Conservation (phyloP, 2,888 invertebrate species). For the Zhuqinia jingwanae region DNA sequence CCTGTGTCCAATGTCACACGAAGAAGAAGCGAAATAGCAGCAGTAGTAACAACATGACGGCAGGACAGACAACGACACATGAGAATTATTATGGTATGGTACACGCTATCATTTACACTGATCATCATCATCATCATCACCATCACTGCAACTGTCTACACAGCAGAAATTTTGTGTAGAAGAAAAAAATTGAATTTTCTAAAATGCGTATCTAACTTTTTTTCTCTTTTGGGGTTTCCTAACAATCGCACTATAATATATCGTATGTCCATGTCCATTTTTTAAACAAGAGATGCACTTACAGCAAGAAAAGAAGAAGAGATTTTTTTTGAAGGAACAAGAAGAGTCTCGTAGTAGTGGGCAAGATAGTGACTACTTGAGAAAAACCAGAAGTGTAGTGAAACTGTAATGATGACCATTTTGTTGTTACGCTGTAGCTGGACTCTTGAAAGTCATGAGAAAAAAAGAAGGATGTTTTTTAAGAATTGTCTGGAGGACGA, state of each 20-base stretch:
- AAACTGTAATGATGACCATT: not conserved
- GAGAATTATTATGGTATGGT: slow-evolving; percentile 5
- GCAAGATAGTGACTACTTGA: not conserved
- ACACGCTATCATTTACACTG: slow-evolving; percentile 13
- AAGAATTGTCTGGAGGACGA: not conserved
- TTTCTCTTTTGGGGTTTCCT: slow-evolving; percentile 9
- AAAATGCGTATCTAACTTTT: slow-evolving; percentile 22
- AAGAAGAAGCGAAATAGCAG: slow-evolving; percentile 23
- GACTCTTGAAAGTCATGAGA: not conserved
- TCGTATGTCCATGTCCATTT: not conserved
- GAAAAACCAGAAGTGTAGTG: no score
- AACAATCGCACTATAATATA: not conserved
- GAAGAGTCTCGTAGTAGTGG: no score
- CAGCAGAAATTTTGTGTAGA: not conserved
- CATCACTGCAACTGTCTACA: slow-evolving; percentile 18
- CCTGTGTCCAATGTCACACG: slow-evolving; percentile 59
- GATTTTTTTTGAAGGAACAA: not conserved
- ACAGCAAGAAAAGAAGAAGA: not conserved
- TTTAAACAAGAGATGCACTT: slow-evolving; percentile 35
- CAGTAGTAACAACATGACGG: not conserved
- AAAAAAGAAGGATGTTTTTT: slow-evolving; percentile 9
- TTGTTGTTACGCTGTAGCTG: not conserved
- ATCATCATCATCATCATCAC: slow-evolving; percentile 28
- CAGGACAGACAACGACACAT: slow-evolving; percentile 8
- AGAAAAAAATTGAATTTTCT: not conserved